Evolutionary conservation across 2,113 vertebrate species (phyloP).

Genomic region (Craseonycteris thonglongyai): DNA sequence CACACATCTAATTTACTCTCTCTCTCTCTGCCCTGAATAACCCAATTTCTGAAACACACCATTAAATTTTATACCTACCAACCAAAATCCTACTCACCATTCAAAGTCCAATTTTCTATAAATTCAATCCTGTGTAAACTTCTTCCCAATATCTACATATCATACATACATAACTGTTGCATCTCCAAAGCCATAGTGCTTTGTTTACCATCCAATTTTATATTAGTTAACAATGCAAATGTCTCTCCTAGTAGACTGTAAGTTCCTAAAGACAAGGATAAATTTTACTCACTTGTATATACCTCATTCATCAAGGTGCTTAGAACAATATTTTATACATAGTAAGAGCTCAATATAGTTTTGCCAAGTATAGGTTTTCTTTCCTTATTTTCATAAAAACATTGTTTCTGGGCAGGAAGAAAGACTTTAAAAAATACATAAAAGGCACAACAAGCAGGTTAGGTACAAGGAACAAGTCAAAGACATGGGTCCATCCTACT

Average conservation of each 20-base stretch:
- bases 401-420: not conserved
- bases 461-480: conserved; percentile 15
- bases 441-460: not conserved
- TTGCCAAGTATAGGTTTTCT: not conserved
- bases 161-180: not conserved
- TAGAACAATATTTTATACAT: not conserved
- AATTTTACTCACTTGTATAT: not conserved
- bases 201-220: not conserved
- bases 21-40: not conserved
- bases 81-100: not conserved
- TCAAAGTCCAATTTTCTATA: not conserved
- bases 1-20: not conserved
- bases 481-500: not conserved
- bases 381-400: conserved; percentile 21
- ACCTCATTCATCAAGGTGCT: not conserved
- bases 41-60: not conserved
- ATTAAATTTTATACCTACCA: not conserved
- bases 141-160: not conserved
- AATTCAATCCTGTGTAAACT: not conserved
- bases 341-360: not conserved
- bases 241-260: not conserved
- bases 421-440: not conserved
- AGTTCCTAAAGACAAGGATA: not conserved
- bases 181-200: not conserved
- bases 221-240: not conserved